phyloP scores from a whole-genome alignment of 2,113 vertebrate species.

The Narcine bancroftii region DNA sequence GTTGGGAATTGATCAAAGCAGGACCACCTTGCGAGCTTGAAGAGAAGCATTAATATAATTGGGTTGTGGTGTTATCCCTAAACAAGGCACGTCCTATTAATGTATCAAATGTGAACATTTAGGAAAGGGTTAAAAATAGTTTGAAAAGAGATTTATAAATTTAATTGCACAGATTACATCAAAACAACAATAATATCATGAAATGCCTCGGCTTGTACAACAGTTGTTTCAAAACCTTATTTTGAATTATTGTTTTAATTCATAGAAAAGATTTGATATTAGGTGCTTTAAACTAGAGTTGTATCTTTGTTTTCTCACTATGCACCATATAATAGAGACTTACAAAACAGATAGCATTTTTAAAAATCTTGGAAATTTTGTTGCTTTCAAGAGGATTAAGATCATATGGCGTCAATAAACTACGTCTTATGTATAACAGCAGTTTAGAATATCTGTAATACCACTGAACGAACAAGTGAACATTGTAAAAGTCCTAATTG shows the following conservation, averaged over 20 bases:
- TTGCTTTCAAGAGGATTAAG: not conserved
- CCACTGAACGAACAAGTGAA: not conserved
- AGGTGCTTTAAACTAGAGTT: not conserved
- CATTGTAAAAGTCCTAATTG: not conserved
- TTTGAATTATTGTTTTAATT: not conserved
- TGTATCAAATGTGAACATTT: not conserved
- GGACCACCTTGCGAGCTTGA: too few species aligned
- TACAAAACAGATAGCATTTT: not conserved
- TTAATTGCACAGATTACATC: too few species aligned
- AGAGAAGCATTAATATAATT: too few species aligned
- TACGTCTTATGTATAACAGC: constrained; percentile 20
- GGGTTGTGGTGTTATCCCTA: not conserved
- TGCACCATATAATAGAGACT: not conserved
- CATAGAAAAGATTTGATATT: not conserved
- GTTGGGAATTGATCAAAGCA: not conserved
- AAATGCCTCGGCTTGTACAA: not conserved
- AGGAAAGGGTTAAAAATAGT: not conserved
- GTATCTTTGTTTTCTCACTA: not conserved
- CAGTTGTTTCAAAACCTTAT: not conserved
- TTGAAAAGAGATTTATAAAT: not conserved
- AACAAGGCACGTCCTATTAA: not conserved
- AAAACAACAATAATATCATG: not conserved
- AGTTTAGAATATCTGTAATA: constrained; percentile 30
- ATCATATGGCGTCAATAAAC: not conserved
- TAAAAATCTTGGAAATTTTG: not conserved